Evolutionary conservation across 2,888 invertebrate genomes (phyloP), one percentile per base, ranked within the genome.

Genomic region (Aelia acuminata): DNA sequence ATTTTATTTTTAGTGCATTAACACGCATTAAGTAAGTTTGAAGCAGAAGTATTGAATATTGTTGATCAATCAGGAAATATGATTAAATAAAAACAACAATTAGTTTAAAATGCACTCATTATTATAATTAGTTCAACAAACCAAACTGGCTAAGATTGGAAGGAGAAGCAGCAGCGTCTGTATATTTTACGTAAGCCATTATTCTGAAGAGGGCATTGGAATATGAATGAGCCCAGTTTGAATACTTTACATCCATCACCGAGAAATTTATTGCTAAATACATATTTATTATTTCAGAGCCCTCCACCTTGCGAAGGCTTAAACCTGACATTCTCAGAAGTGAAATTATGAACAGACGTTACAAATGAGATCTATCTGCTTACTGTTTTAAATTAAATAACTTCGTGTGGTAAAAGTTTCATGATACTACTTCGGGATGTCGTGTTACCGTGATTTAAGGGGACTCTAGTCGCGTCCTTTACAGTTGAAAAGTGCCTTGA

Each of bases 161-260:
- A 18, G 49, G 43, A 53, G 22, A 50, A 20, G 7, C 2, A 53
- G 13, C 53, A 57, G 57, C 26, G 15, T 13, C 57, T 0, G 13
- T 5, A 3, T 15, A 13, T 57, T 70, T 70, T 70, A 70, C 63
- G 63, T 35, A 70, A 70, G 63, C 0, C 35, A 70, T 70, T 57
- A 57, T 57, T 57, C 63, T 70, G 7, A 35, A 70, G 15, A 18
- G 18, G 20, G 13, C 31, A 7, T 5, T 20, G 63, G 63, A 70
- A 70, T 70, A 70, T 70, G 63, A 70, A 70, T 20, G 63, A 70
- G 63, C 8, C 63, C 7, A 35, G 8, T 1, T 31, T 2, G 63
- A 70, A 70, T 70, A 70, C 35, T 70, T 43, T 35, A 70, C 63
- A 70, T 70, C 63, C 63, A 70, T 70, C 63, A 70, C 63, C 35